Conservation (phyloP, 37 sponge, comb jelly and placozoan species). For the Cliona cf. orientalis region DNA sequence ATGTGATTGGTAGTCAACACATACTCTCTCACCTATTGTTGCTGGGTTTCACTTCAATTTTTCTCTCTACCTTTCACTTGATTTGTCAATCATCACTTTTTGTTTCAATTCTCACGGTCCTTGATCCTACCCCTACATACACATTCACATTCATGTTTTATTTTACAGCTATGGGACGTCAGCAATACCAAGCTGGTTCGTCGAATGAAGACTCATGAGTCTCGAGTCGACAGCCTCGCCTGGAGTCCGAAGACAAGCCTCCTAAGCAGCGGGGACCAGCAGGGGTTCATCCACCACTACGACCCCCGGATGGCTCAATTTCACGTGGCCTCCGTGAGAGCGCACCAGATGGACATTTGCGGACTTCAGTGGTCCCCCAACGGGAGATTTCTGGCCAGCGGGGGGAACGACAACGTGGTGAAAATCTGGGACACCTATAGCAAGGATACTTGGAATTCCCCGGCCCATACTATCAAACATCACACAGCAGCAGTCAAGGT, state of each 20-base stretch:
- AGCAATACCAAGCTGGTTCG: conserved; percentile 56
- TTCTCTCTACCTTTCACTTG: not conserved
- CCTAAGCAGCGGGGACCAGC: conserved; percentile 77
- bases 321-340: conserved; percentile 26
- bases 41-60: no score
- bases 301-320: conserved; percentile 72
- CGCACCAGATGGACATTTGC: conserved; percentile 89
- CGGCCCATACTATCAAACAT: conserved; percentile 61
- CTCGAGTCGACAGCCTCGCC: conserved; percentile 69
- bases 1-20: no score
- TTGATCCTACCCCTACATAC: not conserved
- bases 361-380: conserved; percentile 88
- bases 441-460: conserved; percentile 53
- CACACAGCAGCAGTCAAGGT: conserved; percentile 95
- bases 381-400: conserved; percentile 86
- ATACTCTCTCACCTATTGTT: no score
- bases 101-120: not conserved
- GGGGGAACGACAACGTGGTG: conserved; percentile 90
- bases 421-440: conserved; percentile 77
- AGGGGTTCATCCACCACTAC: conserved; percentile 81
- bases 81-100: not conserved
- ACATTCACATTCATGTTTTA: not conserved
- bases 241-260: conserved; percentile 75
- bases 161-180: conserved; percentile 87
- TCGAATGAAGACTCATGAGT: conserved; percentile 63